A percentile compares a stretch with the other conserved stretches of the same genome.
Evolutionary conservation across 2,113 vertebrate species (phyloP).

Genomic region (Tringa solitaria): DNA sequence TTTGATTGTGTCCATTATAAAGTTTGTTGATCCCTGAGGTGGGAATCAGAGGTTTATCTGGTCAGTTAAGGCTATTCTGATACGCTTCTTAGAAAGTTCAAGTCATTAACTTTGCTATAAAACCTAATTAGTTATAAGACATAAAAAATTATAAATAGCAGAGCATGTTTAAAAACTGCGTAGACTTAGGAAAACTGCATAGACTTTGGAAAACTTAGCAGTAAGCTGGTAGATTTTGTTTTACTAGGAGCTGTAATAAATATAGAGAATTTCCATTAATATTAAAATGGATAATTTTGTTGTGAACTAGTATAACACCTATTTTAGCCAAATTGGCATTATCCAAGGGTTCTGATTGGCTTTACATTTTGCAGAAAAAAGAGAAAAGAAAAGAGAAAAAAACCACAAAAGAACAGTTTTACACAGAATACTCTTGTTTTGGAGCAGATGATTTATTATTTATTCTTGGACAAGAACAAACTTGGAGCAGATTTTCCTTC

Average conservation of each 20-base stretch:
- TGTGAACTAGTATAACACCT: not conserved
- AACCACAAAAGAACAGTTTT: not conserved
- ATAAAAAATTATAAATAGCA: not conserved
- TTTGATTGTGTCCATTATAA: not conserved
- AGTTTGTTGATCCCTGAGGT: not conserved
- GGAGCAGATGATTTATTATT: conserved; percentile 31
- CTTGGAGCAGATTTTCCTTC: conserved; percentile 25
- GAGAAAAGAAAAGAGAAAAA: not conserved
- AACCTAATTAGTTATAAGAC: not conserved
- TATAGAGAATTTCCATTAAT: not conserved
- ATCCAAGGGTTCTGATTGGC: not conserved
- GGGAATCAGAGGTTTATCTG: not conserved
- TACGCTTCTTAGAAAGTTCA: not conserved
- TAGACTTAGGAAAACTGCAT: not conserved
- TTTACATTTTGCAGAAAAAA: not conserved
- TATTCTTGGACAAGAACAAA: conserved; percentile 38
- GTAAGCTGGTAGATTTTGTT: not conserved
- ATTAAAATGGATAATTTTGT: not conserved
- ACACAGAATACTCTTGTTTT: not conserved
- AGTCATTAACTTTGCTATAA: not conserved
- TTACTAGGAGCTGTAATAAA: not conserved
- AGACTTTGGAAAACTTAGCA: not conserved
- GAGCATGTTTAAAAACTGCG: not conserved
- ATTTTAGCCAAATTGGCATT: not conserved
- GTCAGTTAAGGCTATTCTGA: not conserved